Evolutionary conservation across 1,140 invertebrate species (phyloP).

Genomic region (Cyrtorhinus lividipennis): DNA sequence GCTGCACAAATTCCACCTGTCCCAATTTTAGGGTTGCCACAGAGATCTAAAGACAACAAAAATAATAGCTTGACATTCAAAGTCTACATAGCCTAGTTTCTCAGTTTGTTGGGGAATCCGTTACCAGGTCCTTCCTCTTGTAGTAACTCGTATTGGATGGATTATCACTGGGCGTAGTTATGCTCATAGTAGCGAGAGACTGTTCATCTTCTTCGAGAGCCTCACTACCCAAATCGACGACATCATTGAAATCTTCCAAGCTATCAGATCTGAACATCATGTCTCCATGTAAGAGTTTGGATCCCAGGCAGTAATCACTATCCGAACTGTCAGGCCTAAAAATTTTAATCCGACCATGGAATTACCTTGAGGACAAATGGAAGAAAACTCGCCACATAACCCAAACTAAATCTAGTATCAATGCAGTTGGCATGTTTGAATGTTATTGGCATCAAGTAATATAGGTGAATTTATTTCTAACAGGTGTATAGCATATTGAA

Average conservation of each 20-base stretch:
- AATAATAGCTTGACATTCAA: not conserved
- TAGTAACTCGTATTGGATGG: conserved; percentile 63
- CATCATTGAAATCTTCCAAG: conserved; percentile 22
- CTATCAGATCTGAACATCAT: conserved; percentile 39
- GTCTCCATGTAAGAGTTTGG: conserved; percentile 44
- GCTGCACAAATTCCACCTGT: conserved; percentile 66
- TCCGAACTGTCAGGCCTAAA: conserved; percentile 47
- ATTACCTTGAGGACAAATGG: not conserved
- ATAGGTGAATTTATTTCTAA: no score
- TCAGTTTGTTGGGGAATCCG: conserved; percentile 21
- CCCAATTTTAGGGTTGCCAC: conserved; percentile 66
- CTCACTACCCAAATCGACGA: conserved; percentile 68
- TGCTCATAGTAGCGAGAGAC: conserved; percentile 31
- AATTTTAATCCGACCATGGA: not conserved
- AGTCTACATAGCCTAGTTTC: not conserved
- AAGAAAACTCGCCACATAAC: no score
- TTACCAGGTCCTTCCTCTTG: conserved; percentile 57
- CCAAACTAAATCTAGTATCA: no score
- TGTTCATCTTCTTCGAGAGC: conserved; percentile 53
- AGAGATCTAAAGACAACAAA: conserved; percentile 46
- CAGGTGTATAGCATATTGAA: no score
- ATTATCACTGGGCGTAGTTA: conserved; percentile 63
- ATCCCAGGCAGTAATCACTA: conserved; percentile 57
- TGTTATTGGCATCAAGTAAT: no score
- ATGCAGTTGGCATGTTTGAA: no score